Conservation (phyloP, 37 sponge, comb jelly and placozoan genomes). For the Eunapius fragilis region DNA sequence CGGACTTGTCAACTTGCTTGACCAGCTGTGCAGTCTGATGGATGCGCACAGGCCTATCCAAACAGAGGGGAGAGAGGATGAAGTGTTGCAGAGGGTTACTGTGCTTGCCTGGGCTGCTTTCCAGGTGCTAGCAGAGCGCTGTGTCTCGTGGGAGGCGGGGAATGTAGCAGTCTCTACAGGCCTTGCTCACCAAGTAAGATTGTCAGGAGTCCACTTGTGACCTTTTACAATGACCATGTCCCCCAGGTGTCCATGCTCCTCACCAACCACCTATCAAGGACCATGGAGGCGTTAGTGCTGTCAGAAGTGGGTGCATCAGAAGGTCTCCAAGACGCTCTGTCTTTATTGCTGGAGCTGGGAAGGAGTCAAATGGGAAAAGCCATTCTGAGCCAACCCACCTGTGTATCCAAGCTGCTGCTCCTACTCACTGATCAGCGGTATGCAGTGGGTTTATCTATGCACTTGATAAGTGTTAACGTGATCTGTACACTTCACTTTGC, state of each 20-base stretch:
- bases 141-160: conserved; percentile 89
- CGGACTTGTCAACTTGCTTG: conserved; percentile 89
- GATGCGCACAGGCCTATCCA: conserved; percentile 35
- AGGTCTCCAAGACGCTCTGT: conserved; percentile 89
- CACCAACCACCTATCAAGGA: conserved; percentile 87
- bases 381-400: conserved; percentile 87
- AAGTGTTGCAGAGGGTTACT: conserved; percentile 63
- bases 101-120: conserved; percentile 92
- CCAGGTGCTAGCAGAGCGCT: conserved; percentile 85
- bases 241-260: conserved; percentile 79
- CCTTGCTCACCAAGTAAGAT: conserved; percentile 72
- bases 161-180: conserved; percentile 66
- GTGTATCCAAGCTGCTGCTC: conserved; percentile 87
- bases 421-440: conserved; percentile 89
- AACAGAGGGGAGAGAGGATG: conserved; percentile 50
- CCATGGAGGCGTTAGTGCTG: conserved; percentile 75
- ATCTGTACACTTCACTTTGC: no score
- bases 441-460: background rate
- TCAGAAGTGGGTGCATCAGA: conserved; percentile 84
- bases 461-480: no score
- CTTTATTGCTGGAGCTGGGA: conserved; percentile 83
- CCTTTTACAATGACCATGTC: no score
- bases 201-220: background rate
- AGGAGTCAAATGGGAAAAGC: conserved; percentile 84
- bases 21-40: conserved; percentile 70